Conservation (phyloP, 2,888 invertebrate species). For the Drosophila setosimentum region DNA sequence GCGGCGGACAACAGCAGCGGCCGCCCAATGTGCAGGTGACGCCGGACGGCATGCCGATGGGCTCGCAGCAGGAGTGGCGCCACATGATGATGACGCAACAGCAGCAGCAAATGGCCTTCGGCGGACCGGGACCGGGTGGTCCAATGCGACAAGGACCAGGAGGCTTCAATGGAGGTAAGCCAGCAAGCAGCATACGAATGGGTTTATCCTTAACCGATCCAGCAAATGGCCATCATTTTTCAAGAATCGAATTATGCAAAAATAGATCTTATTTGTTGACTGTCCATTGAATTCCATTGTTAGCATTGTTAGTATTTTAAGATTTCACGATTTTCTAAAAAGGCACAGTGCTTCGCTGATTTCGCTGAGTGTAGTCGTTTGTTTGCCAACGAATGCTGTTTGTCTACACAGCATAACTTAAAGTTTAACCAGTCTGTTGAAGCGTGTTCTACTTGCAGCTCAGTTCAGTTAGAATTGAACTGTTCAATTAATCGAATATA, state of each 20-base stretch:
- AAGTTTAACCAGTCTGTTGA: background rate
- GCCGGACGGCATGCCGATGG: conserved; percentile 86
- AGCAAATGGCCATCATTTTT: too few species aligned
- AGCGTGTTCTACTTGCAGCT: background rate
- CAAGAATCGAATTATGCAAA: too few species aligned
- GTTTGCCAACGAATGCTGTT: too few species aligned
- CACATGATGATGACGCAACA: conserved; percentile 86
- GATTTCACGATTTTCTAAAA: too few species aligned
- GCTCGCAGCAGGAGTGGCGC: conserved; percentile 85
- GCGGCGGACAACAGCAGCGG: conserved; percentile 86
- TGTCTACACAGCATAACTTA: too few species aligned
- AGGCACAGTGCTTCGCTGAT: too few species aligned
- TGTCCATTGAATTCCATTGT: too few species aligned
- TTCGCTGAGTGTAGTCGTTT: too few species aligned
- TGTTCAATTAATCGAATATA: background rate
- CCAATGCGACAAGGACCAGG: conserved; percentile 84
- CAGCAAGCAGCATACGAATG: background rate
- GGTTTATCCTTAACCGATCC: background rate
- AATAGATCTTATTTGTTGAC: too few species aligned
- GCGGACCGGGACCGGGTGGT: conserved; percentile 72
- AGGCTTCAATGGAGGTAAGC: conserved; percentile 83
- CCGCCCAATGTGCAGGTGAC: conserved; percentile 87
- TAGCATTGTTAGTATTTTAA: too few species aligned
- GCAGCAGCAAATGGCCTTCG: conserved; percentile 82
- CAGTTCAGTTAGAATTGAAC: too few species aligned